These are phyloP conservation scores for Parnassius apollo DNA, from an alignment of 2,888 invertebrate species.

Conservation along the genomic window DNA sequence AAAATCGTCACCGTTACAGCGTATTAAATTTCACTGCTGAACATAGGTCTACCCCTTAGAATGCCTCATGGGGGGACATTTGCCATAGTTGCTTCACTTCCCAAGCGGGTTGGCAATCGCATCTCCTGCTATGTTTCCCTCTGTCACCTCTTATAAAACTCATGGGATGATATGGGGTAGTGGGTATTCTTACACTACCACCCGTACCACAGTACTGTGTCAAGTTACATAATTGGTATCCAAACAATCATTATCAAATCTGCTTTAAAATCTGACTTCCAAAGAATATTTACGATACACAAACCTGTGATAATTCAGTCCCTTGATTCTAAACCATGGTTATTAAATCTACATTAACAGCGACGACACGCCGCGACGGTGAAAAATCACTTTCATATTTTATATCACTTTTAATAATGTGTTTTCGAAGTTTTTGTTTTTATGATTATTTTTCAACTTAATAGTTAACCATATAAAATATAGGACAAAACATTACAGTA, in stretches of 20 bases:
- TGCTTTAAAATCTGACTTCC: slow-evolving; percentile 19
- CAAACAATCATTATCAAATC: slow-evolving; percentile 21
- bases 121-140: too few species aligned
- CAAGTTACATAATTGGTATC: background rate
- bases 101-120: too few species aligned
- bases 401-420: slow-evolving; percentile 22
- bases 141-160: too few species aligned
- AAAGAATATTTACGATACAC: slow-evolving; percentile 12
- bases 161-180: too few species aligned
- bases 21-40: too few species aligned
- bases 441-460: slow-evolving; percentile 2
- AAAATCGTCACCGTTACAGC: slow-evolving; percentile 1
- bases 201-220: too few species aligned
- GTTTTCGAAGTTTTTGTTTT: slow-evolving; percentile 6
- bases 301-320: slow-evolving; percentile 3
- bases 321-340: slow-evolving; percentile 15
- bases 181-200: too few species aligned
- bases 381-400: slow-evolving; percentile 24
- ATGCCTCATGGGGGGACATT: too few species aligned
- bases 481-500: background rate
- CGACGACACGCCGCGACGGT: slow-evolving; percentile 10
- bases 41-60: too few species aligned
- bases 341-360: slow-evolving; percentile 30
- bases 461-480: background rate
- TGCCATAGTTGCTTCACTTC: too few species aligned